Percentiles rank a stretch among this genome's conserved stretches.
Evolutionary conservation across 2,888 invertebrate species (phyloP).

Genomic region (Cheilosia pagana): DNA sequence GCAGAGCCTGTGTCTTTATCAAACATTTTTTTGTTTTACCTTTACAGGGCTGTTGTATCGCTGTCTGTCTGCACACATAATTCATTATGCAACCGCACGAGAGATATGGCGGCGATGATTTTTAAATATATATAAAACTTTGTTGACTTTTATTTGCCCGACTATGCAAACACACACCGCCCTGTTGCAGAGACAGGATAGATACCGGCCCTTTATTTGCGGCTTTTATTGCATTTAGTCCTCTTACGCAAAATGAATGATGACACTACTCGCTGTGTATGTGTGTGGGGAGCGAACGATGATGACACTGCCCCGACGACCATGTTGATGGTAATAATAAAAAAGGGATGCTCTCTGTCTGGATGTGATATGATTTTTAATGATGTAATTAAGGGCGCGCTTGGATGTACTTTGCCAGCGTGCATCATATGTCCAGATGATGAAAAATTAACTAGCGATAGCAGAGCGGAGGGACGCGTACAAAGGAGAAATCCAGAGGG

Average conservation of each 20-base stretch:
- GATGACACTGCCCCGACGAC: conserved; percentile 6
- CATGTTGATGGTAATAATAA: conserved; percentile 52
- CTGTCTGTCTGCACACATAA: conserved; percentile 49
- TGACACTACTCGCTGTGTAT: conserved; percentile 10
- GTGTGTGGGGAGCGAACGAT: not conserved
- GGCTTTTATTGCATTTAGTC: conserved; percentile 64
- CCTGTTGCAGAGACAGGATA: not conserved
- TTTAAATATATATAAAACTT: conserved; percentile 44
- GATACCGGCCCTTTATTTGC: conserved; percentile 52
- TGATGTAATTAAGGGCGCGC: conserved; percentile 71
- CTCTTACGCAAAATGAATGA: conserved; percentile 62
- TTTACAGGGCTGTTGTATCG: conserved; percentile 32
- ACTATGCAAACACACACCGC: conserved; percentile 34
- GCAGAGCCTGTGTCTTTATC: conserved; percentile 44
- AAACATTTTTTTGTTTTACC: conserved; percentile 29
- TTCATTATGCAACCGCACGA: conserved; percentile 65
- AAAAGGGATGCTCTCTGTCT: conserved; percentile 53
- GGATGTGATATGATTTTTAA: conserved; percentile 74
- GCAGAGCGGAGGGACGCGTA: not conserved
- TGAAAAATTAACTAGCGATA: conserved; percentile 60
- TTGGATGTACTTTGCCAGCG: conserved; percentile 49
- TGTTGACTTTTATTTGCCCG: conserved; percentile 60
- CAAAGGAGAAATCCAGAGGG: not conserved
- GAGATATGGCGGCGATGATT: conserved; percentile 36
- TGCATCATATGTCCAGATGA: conserved; percentile 74